A percentile compares a stretch with the other conserved stretches of the same genome.
These are phyloP conservation scores for Xiphorhynchus erythropygius DNA, from an alignment of 2,797 vertebrate species.

Conservation along the genomic window DNA sequence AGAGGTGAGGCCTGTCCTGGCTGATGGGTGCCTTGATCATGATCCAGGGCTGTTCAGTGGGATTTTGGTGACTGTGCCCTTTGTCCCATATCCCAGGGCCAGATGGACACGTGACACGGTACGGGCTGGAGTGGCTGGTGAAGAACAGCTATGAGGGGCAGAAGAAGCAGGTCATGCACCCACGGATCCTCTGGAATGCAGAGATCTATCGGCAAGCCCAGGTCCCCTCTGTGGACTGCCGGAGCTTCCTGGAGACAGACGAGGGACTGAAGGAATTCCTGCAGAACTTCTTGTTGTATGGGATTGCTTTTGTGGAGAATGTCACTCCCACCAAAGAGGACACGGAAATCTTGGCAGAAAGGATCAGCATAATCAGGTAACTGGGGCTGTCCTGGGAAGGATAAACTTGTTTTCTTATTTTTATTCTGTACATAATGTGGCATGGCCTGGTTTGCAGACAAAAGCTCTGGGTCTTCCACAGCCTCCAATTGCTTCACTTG, in stretches of 20 bases:
- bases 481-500: not conserved
- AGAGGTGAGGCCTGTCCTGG: not conserved
- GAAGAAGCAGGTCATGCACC: conserved; percentile 80
- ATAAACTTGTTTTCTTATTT: not conserved
- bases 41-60: fast-evolving
- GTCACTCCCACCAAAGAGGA: conserved; percentile 87
- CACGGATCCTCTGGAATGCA: conserved; percentile 86
- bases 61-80: not conserved
- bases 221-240: conserved; percentile 78
- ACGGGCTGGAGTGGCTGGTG: conserved; percentile 85
- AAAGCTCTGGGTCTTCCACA: not conserved
- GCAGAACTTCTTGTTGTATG: conserved; percentile 86
- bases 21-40: fast-evolving
- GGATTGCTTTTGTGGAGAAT: conserved; percentile 89
- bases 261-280: conserved; percentile 87
- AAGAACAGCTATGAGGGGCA: conserved; percentile 89
- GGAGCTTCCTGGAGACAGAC: conserved; percentile 83
- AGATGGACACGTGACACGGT: conserved; percentile 85
- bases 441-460: not conserved
- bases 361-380: conserved; percentile 92
- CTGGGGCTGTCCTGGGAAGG: not conserved
- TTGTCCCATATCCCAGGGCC: conserved; percentile 79
- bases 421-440: fast-evolving
- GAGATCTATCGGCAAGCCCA: conserved; percentile 81
- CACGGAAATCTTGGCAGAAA: conserved; percentile 81